Conservation (phyloP, 2,797 vertebrate genomes). For the Gymnothorax reevesii region DNA sequence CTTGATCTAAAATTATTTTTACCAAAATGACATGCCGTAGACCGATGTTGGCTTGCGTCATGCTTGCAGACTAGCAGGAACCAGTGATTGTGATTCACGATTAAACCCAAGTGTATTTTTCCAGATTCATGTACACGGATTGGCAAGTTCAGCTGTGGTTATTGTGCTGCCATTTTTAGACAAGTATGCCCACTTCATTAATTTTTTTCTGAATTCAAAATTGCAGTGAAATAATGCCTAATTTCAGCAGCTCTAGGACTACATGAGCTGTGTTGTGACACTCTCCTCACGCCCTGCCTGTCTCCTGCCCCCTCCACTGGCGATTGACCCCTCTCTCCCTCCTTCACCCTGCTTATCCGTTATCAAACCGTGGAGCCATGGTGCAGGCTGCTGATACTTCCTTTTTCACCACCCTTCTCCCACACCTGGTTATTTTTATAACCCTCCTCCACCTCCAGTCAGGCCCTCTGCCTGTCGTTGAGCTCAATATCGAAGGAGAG, state of each 20-base stretch:
- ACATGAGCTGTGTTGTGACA: not conserved
- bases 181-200: not conserved
- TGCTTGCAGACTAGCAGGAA: not conserved
- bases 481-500: not conserved
- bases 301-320: not conserved
- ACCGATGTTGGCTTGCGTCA: not conserved
- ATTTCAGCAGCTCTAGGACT: not conserved
- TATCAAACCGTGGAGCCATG: constrained; percentile 16
- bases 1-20: not conserved
- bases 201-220: not conserved
- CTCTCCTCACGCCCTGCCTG: not conserved
- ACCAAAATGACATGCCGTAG: not conserved
- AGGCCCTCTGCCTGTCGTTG: not conserved
- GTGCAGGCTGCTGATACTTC: constrained; percentile 1
- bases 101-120: not conserved
- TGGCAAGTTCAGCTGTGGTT: not conserved
- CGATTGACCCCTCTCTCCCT: not conserved
- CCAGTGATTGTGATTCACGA: not conserved
- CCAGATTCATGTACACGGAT: not conserved
- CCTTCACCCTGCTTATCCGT: not conserved
- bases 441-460: not conserved
- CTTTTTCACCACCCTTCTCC: constrained; percentile 14
- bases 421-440: constrained; percentile 8
- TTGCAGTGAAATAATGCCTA: not conserved
- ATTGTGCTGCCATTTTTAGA: not conserved